Base-by-base conservation (phyloP, 2,888 invertebrate genomes). In the Diaperis boleti region DNA sequence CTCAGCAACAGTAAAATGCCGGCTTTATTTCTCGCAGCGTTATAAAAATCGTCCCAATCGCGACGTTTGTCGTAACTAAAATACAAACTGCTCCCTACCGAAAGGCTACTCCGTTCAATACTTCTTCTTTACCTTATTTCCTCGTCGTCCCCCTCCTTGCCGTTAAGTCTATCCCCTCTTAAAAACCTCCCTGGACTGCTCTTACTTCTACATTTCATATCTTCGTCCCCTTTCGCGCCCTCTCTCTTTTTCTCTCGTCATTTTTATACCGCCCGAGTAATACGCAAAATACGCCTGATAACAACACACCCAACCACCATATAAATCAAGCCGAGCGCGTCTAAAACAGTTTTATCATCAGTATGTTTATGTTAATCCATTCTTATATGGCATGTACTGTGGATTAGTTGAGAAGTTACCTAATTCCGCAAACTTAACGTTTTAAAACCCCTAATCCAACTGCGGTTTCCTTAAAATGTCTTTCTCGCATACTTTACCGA, bases 51-150 rank as follows among this genome's bases (percentile, higher is more conserved):
- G 8, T 20, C 10, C 41, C 17, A 20, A 17, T 18, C 56, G 59
- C 49, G 56, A 62, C 62, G 62, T 62, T 49, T 62, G 62, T 57
- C 63, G 63, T 63, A 59, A 63, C 63, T 59, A 63, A 62, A 62
- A 66, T 71, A 69, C 69, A 49, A 59, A 39, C 59, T 49, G 41
- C 59, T 60, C 52, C 52, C 42, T 52, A 42, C 68, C 63, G 59
- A 73, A 74, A 73, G 75, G 74, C 73, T 73, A 75, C 74, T 75
- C 72, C 76, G 76, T 77, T 78, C 78, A 77, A 78, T 78, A 77
- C 78, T 77, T 77, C 74, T 74, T 72, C 74, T 74, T 76, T 73
- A 74, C 75, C 74, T 76, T 75, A 74, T 76, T 74, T 76, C 70
- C 73, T 71, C 72, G 69, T 69, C 72, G 64, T 67, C 66, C 59